Percentiles rank a stretch among this genome's conserved stretches.
phyloP scores from a whole-genome alignment of 2,113 vertebrate genomes.

The Acinonyx jubatus region DNA sequence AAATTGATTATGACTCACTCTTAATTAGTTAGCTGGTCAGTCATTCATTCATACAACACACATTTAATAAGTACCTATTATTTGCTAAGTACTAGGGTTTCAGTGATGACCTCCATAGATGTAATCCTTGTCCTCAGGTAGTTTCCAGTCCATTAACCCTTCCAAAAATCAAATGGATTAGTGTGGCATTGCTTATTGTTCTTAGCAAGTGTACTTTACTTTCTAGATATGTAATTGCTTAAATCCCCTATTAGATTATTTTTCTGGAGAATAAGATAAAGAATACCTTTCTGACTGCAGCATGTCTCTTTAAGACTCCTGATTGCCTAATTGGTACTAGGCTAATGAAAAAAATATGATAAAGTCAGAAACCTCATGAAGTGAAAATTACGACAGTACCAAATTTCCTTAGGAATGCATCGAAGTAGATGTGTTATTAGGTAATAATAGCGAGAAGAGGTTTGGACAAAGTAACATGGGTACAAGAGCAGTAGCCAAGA shows the following conservation, averaged over 20 bases:
- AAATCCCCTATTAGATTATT: neutral
- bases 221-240: neutral
- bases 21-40: neutral
- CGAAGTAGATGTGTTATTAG: neutral
- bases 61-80: neutral
- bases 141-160: neutral
- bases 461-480: neutral
- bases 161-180: neutral
- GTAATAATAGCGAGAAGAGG: neutral
- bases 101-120: neutral
- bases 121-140: neutral
- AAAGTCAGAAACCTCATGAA: neutral
- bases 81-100: neutral
- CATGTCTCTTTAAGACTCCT: neutral
- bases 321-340: neutral
- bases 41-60: neutral
- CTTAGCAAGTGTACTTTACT: neutral
- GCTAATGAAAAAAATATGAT: neutral
- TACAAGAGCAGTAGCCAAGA: neutral
- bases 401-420: neutral
- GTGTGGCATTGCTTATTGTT: neutral
- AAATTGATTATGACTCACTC: neutral
- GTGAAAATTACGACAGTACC: neutral
- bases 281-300: neutral
- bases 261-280: neutral